Evolutionary conservation across 2,888 invertebrate species (phyloP).

Genomic region (Colletes collaris): DNA sequence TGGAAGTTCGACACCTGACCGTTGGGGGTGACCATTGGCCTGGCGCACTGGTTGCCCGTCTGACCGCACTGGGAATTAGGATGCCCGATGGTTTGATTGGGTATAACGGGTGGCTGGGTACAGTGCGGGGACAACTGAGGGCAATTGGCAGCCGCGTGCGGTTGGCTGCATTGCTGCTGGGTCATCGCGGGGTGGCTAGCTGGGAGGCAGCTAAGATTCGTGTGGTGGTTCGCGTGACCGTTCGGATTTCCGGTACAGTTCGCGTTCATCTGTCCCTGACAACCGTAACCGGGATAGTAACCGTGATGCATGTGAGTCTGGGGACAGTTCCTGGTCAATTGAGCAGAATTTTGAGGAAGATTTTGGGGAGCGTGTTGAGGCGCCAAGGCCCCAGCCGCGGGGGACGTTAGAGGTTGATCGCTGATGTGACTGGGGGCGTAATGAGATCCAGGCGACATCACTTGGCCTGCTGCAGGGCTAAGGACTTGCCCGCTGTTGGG

Average conservation of each 20-base stretch:
- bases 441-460: slow-evolving; percentile 80
- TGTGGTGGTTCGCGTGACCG: slow-evolving; percentile 68
- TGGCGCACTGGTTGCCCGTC: slow-evolving; percentile 81
- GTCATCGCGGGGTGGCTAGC: slow-evolving; percentile 58
- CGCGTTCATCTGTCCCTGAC: slow-evolving; percentile 71
- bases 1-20: slow-evolving; percentile 62
- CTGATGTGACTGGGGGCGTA: slow-evolving; percentile 77
- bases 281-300: slow-evolving; percentile 76
- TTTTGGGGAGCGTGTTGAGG: slow-evolving; percentile 78
- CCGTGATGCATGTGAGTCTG: slow-evolving; percentile 73
- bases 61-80: slow-evolving; percentile 67
- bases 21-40: slow-evolving; percentile 64
- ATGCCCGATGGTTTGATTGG: slow-evolving; percentile 59
- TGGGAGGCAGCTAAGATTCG: slow-evolving; percentile 66
- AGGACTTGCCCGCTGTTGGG: slow-evolving; percentile 62
- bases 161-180: slow-evolving; percentile 68
- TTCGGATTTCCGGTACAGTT: slow-evolving; percentile 48
- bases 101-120: slow-evolving; percentile 79
- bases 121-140: slow-evolving; percentile 77
- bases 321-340: slow-evolving; percentile 78
- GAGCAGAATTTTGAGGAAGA: slow-evolving; percentile 78
- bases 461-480: slow-evolving; percentile 75
- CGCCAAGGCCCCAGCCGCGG: slow-evolving; percentile 79
- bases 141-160: slow-evolving; percentile 69
- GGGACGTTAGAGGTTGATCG: slow-evolving; percentile 80